phyloP scores from a whole-genome alignment of 2,888 invertebrate genomes.

The Bellardia pandia region DNA sequence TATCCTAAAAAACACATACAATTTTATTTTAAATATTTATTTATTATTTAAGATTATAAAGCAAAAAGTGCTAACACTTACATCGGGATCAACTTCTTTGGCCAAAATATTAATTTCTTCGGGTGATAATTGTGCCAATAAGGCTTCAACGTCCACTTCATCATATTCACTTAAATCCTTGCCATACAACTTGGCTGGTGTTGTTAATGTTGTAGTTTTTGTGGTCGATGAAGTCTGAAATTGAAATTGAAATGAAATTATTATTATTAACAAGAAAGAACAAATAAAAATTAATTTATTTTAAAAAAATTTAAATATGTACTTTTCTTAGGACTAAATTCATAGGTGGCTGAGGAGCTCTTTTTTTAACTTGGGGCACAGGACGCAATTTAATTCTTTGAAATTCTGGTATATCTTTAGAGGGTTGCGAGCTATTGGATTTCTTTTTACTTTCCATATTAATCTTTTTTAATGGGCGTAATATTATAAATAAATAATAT shows the following conservation, averaged over 20 bases:
- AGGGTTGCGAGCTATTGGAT: constrained; percentile 23
- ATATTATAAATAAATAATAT: too few relatives aligned
- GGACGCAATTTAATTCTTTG: constrained; percentile 80
- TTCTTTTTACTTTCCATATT: constrained; percentile 55
- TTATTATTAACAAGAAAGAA: constrained; percentile 8
- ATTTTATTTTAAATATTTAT: too few relatives aligned
- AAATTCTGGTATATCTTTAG: constrained; percentile 78
- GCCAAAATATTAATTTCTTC: constrained; percentile 98
- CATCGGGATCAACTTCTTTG: constrained; percentile 99
- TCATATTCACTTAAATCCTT: constrained; percentile 95
- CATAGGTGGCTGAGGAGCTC: constrained; percentile 79
- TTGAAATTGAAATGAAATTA: constrained; percentile 15
- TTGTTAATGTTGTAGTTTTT: constrained; percentile 95
- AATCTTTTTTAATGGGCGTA: not conserved
- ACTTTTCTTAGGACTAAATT: constrained; percentile 64
- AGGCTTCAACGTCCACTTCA: constrained; percentile 97
- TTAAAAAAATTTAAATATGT: constrained; percentile 1
- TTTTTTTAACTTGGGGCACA: constrained; percentile 79
- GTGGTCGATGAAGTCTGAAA: constrained; percentile 94
- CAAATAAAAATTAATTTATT: not conserved
- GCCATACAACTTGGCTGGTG: constrained; percentile 94
- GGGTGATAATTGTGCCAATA: constrained; percentile 95
- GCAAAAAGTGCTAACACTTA: constrained; percentile 86
- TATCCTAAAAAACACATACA: constrained; percentile 88
- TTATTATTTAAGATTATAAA: not conserved